A percentile compares a stretch with the other conserved stretches of the same genome.
Evolutionary conservation across 1,140 invertebrate species (phyloP).

Genomic region (Drosophila kohkoa): DNA sequence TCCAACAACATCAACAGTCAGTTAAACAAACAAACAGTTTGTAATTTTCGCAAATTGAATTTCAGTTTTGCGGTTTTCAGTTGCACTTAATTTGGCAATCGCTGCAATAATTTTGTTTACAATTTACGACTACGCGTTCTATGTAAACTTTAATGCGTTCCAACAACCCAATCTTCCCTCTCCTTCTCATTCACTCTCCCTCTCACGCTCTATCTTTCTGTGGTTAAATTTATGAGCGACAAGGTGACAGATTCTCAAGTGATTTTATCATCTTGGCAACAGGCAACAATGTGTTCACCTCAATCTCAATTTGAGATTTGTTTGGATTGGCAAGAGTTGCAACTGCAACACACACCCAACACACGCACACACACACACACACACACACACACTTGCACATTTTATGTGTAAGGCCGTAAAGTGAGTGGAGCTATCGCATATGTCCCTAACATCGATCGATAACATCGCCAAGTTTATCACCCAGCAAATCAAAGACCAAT

Average conservation of each 20-base stretch:
- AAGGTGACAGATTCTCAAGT: slow-evolving; percentile 80
- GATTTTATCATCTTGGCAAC: slow-evolving; percentile 78
- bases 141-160: slow-evolving; percentile 67
- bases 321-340: slow-evolving; percentile 47
- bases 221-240: slow-evolving; percentile 71
- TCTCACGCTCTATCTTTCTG: slow-evolving; percentile 33
- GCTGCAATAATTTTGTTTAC: slow-evolving; percentile 82
- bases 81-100: slow-evolving; percentile 81
- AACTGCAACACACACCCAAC: slow-evolving; percentile 22
- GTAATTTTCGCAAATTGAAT: slow-evolving; percentile 73
- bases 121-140: slow-evolving; percentile 64
- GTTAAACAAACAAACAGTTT: slow-evolving; percentile 73
- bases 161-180: slow-evolving; percentile 33
- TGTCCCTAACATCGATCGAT: slow-evolving; percentile 23
- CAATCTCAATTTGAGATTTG: slow-evolving; percentile 37
- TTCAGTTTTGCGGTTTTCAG: slow-evolving; percentile 61
- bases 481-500: slow-evolving; percentile 12
- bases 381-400: neutral
- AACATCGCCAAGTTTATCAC: slow-evolving; percentile 10
- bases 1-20: slow-evolving; percentile 28
- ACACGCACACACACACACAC: neutral
- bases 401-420: slow-evolving; percentile 50
- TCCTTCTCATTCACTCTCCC: neutral
- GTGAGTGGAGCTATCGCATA: slow-evolving; percentile 43
- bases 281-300: slow-evolving; percentile 66